phyloP scores from a whole-genome alignment of 2,113 vertebrate genomes.

The Gnathonemus longibarbis region DNA sequence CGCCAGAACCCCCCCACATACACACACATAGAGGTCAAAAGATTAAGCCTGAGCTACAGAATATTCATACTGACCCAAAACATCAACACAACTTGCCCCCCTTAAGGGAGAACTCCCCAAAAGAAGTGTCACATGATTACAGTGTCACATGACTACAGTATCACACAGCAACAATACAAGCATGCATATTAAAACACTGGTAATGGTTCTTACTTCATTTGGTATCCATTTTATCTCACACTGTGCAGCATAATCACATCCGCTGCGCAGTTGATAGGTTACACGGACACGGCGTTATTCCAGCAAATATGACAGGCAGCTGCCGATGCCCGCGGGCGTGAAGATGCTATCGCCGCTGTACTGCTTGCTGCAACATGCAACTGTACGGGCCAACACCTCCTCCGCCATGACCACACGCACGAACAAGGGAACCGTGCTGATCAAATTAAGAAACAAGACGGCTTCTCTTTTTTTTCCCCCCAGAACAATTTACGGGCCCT shows the following conservation, averaged over 20 bases:
- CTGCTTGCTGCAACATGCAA: not conserved
- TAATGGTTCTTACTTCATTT: not conserved
- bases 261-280: not conserved
- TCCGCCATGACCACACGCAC: not conserved
- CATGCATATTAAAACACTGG: not conserved
- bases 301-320: not conserved
- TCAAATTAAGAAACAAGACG: slow-evolving; percentile 12
- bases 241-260: not conserved
- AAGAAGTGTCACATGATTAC: not conserved
- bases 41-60: not conserved
- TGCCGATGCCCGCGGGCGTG: not conserved
- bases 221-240: not conserved
- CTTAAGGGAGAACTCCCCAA: not conserved
- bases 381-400: not conserved
- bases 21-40: not conserved
- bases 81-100: not conserved
- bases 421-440: not conserved
- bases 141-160: not conserved
- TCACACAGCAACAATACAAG: not conserved
- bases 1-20: not conserved
- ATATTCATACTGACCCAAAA: not conserved
- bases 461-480: slow-evolving; percentile 7
- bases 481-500: slow-evolving; percentile 31
- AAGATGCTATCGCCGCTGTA: not conserved
- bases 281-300: not conserved